Evolutionary conservation across 2,797 vertebrate species (phyloP), one percentile per base, ranked within the genome.

Genomic region (Urocyon cinereoargenteus): DNA sequence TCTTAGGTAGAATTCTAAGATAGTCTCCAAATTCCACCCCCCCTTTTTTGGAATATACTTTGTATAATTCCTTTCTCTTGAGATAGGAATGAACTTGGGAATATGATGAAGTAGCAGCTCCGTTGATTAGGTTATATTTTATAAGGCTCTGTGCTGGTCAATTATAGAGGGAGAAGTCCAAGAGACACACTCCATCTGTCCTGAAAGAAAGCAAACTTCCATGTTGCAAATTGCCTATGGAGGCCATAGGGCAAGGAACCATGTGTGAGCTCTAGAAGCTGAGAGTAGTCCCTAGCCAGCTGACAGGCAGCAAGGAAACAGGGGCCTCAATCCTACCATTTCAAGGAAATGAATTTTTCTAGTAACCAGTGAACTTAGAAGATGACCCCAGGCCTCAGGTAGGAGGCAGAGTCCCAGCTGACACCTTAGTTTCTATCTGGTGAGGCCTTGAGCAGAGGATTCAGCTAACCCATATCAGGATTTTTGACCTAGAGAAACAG

Each of bases 1-100:
- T 57, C 75, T 73, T 13, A n/a, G 34, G 19, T 22, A 90, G 55
- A 92, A 81, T 90, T 83, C 31, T 82, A 78, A 95, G 61, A 59
- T 31, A 31, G 16, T 34, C 13, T 31, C 9, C 62, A 84, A 64
- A 87, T 88, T 70, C 21, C 28, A 13, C 31, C 1, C 40, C 28
- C 13, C 34, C 0, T 21, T 28, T 24, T 53, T 75, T 81, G 2
- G 70, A 4, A 4, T 16, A 64, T 0, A 86, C 1, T 26, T 75
- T 28, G 4, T 26, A 5, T 55, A 40, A 94, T 40, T 55, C 2
- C 14, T 66, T 72, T 13, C 21, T 45, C 6, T 21, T 51, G 16
- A 77, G 6, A 31, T 4, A 61, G 31, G 28, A 11, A 95, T 45
- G 51, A 85, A 85, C 5, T 1, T 62, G 26, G 4, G n/a, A 55